phyloP scores from a whole-genome alignment of 2,888 invertebrate species.

The Agriopis leucophaearia region DNA sequence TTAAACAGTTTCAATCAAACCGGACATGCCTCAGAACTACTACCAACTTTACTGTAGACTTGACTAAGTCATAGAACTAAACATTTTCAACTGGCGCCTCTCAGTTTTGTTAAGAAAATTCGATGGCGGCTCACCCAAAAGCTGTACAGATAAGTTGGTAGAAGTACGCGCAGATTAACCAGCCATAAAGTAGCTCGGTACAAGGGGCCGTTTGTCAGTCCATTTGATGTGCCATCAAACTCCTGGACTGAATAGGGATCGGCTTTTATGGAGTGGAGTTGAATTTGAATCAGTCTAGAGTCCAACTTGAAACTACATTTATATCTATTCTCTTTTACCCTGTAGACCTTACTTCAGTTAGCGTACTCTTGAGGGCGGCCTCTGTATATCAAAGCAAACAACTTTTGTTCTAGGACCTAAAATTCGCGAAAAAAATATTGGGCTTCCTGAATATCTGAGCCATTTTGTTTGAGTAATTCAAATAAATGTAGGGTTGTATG shows the following conservation, averaged over 20 bases:
- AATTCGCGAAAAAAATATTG: too few species aligned
- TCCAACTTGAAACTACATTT: not conserved
- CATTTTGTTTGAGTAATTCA: too few species aligned
- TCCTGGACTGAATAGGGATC: slow-evolving; percentile 36
- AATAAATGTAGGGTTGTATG: too few species aligned
- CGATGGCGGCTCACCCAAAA: not conserved
- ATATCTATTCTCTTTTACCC: not conserved
- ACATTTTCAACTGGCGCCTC: not conserved
- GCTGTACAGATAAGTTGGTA: not conserved
- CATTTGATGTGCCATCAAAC: slow-evolving; percentile 45
- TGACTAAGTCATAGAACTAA: not conserved
- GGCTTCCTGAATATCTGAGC: too few species aligned
- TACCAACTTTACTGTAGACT: not conserved
- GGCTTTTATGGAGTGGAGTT: slow-evolving; percentile 36
- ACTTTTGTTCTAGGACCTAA: too few species aligned
- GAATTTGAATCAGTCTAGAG: slow-evolving; percentile 8
- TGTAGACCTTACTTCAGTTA: not conserved
- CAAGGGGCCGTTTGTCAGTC: slow-evolving; percentile 40
- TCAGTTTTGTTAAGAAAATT: not conserved
- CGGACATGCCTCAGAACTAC: slow-evolving; percentile 41
- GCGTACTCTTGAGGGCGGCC: too few species aligned
- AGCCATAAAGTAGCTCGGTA: slow-evolving; percentile 54
- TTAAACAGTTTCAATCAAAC: slow-evolving; percentile 41
- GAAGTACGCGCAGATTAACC: slow-evolving; percentile 49
- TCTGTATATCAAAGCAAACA: too few species aligned